phyloP scores from a whole-genome alignment of 2,888 invertebrate species.

The Neoitamus cyanurus region DNA sequence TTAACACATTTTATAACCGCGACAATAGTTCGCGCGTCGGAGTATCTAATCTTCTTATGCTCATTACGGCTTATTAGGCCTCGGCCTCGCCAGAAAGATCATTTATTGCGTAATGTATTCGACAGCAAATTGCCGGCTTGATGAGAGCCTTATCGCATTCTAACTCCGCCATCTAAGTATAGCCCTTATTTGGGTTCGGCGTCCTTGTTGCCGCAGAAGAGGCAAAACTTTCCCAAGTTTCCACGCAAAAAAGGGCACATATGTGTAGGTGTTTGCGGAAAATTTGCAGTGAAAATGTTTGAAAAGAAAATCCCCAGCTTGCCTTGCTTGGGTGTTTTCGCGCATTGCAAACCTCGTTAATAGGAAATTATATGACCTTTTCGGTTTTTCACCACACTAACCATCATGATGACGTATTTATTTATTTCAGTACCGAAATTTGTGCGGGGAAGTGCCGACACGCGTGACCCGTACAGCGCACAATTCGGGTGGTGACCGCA shows the following conservation, averaged over 20 bases:
- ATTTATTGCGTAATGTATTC: background rate
- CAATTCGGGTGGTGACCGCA: background rate
- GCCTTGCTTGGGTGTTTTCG: background rate
- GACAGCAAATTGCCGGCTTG: background rate
- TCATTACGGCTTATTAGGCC: background rate
- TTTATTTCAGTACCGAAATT: background rate
- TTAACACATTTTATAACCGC: too few species aligned
- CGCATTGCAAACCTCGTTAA: background rate
- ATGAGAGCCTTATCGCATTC: background rate
- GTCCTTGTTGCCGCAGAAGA: background rate
- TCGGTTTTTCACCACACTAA: slow-evolving; percentile 1
- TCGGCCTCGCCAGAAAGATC: background rate
- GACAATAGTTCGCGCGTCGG: too few species aligned
- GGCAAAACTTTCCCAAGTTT: background rate
- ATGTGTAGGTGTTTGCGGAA: background rate
- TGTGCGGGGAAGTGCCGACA: background rate
- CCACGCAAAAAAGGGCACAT: background rate
- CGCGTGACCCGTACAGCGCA: slow-evolving; percentile 7
- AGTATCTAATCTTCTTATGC: background rate
- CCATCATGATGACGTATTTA: slow-evolving; percentile 8
- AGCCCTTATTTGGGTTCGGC: background rate
- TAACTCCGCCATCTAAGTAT: background rate
- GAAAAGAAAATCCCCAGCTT: background rate
- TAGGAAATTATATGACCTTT: slow-evolving; percentile 2
- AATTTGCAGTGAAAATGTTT: background rate